phyloP scores from a whole-genome alignment of 2,888 invertebrate species.

The Halictus ligatus region DNA sequence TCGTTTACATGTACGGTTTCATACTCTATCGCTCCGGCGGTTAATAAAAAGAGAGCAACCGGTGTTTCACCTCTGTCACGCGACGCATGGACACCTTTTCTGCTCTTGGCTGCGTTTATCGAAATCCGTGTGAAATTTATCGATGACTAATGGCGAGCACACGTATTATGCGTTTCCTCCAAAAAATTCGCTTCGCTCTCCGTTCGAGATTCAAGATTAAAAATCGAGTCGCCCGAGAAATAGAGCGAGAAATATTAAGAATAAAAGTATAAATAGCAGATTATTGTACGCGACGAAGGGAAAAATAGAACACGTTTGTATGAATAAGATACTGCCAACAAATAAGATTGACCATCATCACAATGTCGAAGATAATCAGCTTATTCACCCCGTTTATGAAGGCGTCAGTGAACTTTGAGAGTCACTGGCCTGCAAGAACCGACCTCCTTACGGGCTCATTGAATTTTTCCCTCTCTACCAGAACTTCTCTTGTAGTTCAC shows the following conservation, averaged over 20 bases:
- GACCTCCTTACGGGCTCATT: conserved; percentile 75
- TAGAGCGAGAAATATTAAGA: not conserved
- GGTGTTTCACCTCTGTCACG: not conserved
- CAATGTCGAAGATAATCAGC: conserved; percentile 59
- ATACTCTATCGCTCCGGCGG: not conserved
- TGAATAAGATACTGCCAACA: conserved; percentile 18
- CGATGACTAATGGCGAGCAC: not conserved
- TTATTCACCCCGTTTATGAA: conserved; percentile 57
- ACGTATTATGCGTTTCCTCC: not conserved
- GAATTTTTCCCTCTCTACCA: conserved; percentile 74
- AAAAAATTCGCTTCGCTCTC: not conserved
- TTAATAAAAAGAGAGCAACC: not conserved
- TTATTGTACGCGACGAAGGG: not conserved
- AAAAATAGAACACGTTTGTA: not conserved
- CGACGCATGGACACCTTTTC: not conserved
- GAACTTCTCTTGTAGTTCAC: conserved; percentile 70
- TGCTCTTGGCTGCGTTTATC: not conserved
- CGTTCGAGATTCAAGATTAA: not conserved
- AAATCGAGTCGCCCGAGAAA: not conserved
- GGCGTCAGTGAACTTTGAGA: conserved; percentile 75
- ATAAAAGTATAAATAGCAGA: not conserved
- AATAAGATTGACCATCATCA: conserved; percentile 38
- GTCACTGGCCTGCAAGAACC: conserved; percentile 71
- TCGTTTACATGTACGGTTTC: conserved; percentile 44
- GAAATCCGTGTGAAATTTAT: not conserved